Percentiles rank a stretch among this genome's conserved stretches.
phyloP scores from a whole-genome alignment of 2,888 invertebrate genomes.

The Lithophane ornitopus region DNA sequence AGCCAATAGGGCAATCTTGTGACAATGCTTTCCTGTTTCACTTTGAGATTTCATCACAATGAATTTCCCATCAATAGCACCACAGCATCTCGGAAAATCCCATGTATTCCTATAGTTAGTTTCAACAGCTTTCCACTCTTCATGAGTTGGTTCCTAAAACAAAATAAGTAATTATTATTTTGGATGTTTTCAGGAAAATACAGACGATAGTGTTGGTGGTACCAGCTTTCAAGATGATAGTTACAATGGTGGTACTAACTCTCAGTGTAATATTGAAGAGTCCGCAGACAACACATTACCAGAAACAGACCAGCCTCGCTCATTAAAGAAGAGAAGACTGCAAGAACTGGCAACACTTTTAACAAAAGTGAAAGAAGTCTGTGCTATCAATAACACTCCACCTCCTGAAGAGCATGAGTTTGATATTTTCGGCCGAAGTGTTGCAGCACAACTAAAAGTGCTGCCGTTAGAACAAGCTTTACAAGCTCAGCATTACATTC shows the following conservation, averaged over 20 bases:
- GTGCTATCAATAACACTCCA: constrained; percentile 8
- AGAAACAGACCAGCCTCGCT: constrained; percentile 19
- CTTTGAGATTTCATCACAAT: constrained; percentile 17
- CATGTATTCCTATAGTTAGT: constrained; percentile 15
- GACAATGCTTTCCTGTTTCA: constrained; percentile 7
- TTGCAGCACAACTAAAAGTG: constrained; percentile 55
- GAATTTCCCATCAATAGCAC: constrained; percentile 27
- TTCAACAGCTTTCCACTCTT: constrained; percentile 21
- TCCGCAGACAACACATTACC: constrained; percentile 8
- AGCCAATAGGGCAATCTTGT: constrained; percentile 25
- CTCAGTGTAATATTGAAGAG: constrained; percentile 20
- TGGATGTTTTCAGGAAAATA: constrained; percentile 19
- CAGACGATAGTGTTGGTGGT: constrained; percentile 16
- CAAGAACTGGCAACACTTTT: constrained; percentile 36
- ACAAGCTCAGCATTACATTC: constrained; percentile 57
- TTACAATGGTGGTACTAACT: constrained; percentile 7
- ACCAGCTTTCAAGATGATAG: constrained; percentile 28
- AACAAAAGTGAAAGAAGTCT: constrained; percentile 41
- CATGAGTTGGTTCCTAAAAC: constrained; percentile 26
- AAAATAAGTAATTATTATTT: neutral
- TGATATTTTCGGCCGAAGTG: constrained; percentile 53
- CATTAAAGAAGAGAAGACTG: constrained; percentile 27
- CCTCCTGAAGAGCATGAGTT: constrained; percentile 49
- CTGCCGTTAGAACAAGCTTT: constrained; percentile 43
- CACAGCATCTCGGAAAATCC: constrained; percentile 36